Evolutionary conservation across 2,888 invertebrate genomes (phyloP).

Genomic region (Athrips mouffetella): DNA sequence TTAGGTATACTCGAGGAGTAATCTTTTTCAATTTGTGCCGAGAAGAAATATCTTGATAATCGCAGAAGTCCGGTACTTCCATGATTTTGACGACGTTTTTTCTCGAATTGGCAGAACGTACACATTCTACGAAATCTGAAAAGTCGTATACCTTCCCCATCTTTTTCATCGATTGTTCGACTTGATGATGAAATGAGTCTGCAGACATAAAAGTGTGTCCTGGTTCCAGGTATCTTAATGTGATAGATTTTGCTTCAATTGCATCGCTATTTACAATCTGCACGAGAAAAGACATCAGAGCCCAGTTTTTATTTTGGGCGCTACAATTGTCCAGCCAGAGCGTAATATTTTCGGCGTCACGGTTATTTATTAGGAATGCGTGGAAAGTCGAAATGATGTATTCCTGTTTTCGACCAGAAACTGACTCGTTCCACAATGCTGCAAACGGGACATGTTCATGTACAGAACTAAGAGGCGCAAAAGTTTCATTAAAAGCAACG

Average conservation of each 20-base stretch:
- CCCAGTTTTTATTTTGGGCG: constrained; percentile 19
- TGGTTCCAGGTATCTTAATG: constrained; percentile 15
- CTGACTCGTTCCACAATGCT: constrained; percentile 19
- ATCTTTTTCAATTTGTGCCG: constrained; percentile 3
- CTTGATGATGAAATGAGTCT: constrained; percentile 12
- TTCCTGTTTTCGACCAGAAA: constrained; percentile 18
- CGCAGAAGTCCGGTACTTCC: constrained; percentile 3
- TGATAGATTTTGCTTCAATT: constrained; percentile 10
- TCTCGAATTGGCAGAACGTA: not conserved
- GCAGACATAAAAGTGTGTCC: constrained; percentile 19
- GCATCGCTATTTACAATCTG: constrained; percentile 13
- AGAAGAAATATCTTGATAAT: constrained; percentile 6
- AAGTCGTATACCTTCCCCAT: constrained; percentile 3
- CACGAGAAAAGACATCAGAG: constrained; percentile 11
- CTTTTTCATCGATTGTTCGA: not conserved
- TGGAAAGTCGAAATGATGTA: constrained; percentile 17
- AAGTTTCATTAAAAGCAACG: constrained; percentile 26
- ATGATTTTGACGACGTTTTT: constrained; percentile 4
- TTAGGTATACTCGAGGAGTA: constrained; percentile 7
- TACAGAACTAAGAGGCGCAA: constrained; percentile 21
- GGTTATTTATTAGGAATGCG: constrained; percentile 16
- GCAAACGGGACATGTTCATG: constrained; percentile 15
- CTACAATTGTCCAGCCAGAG: constrained; percentile 18
- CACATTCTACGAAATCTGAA: constrained; percentile 4
- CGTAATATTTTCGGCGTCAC: constrained; percentile 11